Conservation (phyloP, 2,888 invertebrate species). For the Oligia fasciuncula region DNA sequence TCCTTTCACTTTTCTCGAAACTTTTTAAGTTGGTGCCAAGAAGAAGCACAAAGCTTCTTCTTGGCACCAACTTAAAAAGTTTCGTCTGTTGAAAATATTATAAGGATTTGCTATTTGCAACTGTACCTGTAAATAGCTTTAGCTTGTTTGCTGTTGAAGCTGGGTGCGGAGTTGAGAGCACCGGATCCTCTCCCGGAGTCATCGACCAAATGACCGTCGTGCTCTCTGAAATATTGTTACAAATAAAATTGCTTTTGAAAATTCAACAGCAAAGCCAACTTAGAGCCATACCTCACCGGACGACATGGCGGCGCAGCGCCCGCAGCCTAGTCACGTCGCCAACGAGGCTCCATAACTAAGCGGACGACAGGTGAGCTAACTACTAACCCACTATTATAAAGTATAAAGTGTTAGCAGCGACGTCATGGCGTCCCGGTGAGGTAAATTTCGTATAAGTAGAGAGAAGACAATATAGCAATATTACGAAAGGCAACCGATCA, state of each 20-base stretch:
- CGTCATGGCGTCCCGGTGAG: neutral
- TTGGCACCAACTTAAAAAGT: neutral
- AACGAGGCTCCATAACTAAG: neutral
- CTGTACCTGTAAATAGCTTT: slow-evolving; percentile 96
- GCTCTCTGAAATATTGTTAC: slow-evolving; percentile 76
- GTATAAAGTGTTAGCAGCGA: neutral
- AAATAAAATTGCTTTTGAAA: neutral
- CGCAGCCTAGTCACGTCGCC: neutral
- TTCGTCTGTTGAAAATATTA: neutral
- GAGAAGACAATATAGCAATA: neutral
- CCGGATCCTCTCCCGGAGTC: slow-evolving; percentile 92
- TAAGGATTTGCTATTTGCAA: neutral
- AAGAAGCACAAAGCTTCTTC: no score
- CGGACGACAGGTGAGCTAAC: neutral
- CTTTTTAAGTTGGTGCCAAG: no score
- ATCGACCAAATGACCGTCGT: slow-evolving; percentile 87
- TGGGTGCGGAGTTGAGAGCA: slow-evolving; percentile 92
- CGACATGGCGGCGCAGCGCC: no score
- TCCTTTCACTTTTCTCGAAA: neutral
- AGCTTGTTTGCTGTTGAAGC: slow-evolving; percentile 95
- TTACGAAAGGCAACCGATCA: neutral
- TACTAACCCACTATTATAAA: no score
- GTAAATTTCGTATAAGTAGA: neutral
- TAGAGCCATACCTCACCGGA: neutral
- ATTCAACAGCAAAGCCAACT: neutral